phyloP scores from a whole-genome alignment of 2,797 vertebrate genomes.

The Iguana delicatissima region DNA sequence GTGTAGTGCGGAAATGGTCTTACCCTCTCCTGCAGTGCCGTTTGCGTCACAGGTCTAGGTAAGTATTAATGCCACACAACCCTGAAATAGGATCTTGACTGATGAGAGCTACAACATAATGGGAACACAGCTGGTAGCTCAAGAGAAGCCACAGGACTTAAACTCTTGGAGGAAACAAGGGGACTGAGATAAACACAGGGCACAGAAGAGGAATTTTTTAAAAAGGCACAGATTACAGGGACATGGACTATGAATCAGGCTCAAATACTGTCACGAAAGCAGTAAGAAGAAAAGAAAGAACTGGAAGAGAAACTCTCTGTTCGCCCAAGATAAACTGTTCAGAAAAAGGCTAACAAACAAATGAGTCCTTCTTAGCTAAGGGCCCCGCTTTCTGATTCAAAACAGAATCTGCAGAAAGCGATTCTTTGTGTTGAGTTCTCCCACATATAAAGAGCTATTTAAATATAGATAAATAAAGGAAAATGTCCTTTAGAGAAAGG shows the following conservation, averaged over 20 bases:
- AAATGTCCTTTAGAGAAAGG: conserved; percentile 34
- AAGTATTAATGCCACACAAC: too few species aligned
- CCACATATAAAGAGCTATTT: conserved; percentile 72
- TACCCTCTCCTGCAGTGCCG: too few species aligned
- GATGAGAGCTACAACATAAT: conserved; percentile 50
- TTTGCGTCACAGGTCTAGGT: too few species aligned
- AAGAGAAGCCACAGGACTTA: conserved; percentile 20
- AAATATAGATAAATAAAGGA: neutral
- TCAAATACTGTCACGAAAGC: conserved; percentile 79
- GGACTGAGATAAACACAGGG: conserved; percentile 66
- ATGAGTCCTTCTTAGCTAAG: conserved; percentile 68
- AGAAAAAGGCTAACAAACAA: conserved; percentile 78
- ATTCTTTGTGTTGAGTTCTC: conserved; percentile 69
- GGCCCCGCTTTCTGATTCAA: conserved; percentile 76
- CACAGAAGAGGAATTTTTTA: conserved; percentile 71
- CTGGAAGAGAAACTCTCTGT: conserved; percentile 78
- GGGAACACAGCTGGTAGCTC: conserved; percentile 58
- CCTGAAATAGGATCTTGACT: too few species aligned
- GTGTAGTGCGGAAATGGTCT: too few species aligned
- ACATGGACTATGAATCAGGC: conserved; percentile 75
- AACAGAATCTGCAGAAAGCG: conserved; percentile 79
- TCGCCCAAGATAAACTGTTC: conserved; percentile 83
- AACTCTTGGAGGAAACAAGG: conserved; percentile 58
- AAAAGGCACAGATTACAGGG: conserved; percentile 78
- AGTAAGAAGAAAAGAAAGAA: conserved; percentile 69